Evolutionary conservation across 2,113 vertebrate genomes (phyloP), one percentile per base, ranked within the genome.

Genomic region (Nansenia antarctica): DNA sequence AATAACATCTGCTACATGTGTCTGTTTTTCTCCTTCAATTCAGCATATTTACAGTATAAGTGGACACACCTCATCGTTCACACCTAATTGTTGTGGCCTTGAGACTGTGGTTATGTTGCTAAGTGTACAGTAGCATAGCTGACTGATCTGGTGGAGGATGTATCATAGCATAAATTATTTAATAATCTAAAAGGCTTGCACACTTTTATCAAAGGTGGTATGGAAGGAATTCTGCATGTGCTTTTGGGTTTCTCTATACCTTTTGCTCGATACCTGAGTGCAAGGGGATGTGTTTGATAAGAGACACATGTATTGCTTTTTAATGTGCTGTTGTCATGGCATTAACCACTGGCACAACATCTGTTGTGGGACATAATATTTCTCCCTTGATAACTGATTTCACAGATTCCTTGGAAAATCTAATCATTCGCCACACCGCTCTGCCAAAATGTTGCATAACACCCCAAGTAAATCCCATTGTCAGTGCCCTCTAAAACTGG

Each of bases 401-500:
- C 30, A 37, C 15, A 15, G 53, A 68, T 37, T 71, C 60, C 45
- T 34, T 74, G 55, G 72, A 82, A 74, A 74, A 49, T 32, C 65
- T 45, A 75, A 42, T 42, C 39, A 42, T 42, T 42, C 14, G 15
- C 3, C 5, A 42, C 39, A 18, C 14, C 35, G 55, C 61, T 55
- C 53, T 64, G n/a, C 59, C 47, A 20, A 3, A 12, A 59, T 18
- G 57, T 70, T 79, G 34, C 69, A 80, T 77, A 72, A 80, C 31
- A 53, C 67, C 69, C 63, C 49, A 47, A 15, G 6, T 52, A 18
- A 29, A 54, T 59, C 15, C 31, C 62, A 9, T 65, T 76, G 65
- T 71, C 32, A 61, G 20, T 73, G 60, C 67, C 54, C 27, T 80
- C 67, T 58, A 47, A 57, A 78, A 49, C 45, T 47, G n/a, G 1